phyloP scores from a whole-genome alignment of 2,888 invertebrate species.

The Diarsia brunnea region DNA sequence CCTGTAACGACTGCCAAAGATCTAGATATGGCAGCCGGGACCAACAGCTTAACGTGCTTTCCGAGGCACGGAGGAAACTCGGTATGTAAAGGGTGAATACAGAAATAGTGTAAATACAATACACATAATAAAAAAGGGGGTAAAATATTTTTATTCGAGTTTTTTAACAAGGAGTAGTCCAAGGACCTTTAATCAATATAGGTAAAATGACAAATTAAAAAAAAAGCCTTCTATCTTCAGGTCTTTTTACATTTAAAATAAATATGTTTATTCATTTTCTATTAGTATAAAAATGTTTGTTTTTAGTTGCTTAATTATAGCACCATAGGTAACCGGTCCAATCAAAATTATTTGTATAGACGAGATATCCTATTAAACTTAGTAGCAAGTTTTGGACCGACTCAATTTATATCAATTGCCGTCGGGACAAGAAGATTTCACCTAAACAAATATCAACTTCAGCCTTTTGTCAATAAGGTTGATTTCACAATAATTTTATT shows the following conservation, averaged over 20 bases:
- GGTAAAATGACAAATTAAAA: too few species aligned
- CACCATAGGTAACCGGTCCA: slow-evolving; percentile 5
- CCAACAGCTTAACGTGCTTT: too few species aligned
- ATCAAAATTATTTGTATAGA: neutral
- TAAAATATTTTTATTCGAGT: too few species aligned
- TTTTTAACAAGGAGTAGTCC: too few species aligned
- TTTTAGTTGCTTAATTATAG: slow-evolving; percentile 6
- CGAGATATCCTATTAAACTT: neutral
- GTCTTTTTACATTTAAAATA: slow-evolving; percentile 1
- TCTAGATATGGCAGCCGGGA: too few species aligned
- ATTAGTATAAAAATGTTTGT: neutral
- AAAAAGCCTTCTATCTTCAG: neutral
- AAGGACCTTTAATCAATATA: too few species aligned
- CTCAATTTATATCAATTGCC: neutral
- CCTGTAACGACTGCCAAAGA: too few species aligned
- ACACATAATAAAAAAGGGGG: too few species aligned
- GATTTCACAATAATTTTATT: neutral
- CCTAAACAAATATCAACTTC: neutral
- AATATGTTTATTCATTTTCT: neutral
- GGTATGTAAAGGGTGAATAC: too few species aligned
- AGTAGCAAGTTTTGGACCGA: neutral
- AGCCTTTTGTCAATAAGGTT: slow-evolving; percentile 2
- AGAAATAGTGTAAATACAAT: too few species aligned
- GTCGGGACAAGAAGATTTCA: neutral
- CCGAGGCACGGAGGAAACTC: too few species aligned